These are phyloP conservation scores for Polypterus senegalus DNA, from an alignment of 2,113 vertebrate genomes.

Conservation along the genomic window DNA sequence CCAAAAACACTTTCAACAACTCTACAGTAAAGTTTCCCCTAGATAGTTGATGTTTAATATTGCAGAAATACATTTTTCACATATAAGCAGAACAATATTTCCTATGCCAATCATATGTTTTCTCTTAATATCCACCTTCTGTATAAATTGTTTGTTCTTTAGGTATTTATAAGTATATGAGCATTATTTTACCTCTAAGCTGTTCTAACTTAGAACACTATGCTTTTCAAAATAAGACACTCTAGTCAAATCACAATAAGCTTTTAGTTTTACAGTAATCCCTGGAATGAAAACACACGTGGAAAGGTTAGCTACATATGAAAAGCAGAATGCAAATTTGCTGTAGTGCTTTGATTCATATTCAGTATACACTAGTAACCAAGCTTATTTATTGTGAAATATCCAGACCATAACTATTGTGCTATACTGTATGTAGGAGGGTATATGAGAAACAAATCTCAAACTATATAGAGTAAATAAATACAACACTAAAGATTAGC, in stretches of 20 bases:
- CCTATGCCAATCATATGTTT: neutral
- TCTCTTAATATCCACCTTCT: neutral
- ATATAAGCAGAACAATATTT: neutral
- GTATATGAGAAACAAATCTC: too few species aligned
- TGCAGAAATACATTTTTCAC: neutral
- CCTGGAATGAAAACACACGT: conserved; percentile 23
- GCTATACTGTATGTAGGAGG: too few species aligned
- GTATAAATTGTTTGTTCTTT: neutral
- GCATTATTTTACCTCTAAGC: neutral
- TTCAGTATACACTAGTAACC: too few species aligned
- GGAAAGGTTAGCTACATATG: conserved; percentile 2
- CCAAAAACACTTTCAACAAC: neutral
- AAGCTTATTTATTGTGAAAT: too few species aligned
- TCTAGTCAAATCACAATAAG: conserved; percentile 27
- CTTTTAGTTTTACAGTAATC: conserved; percentile 29
- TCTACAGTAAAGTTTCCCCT: neutral
- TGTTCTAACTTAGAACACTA: neutral
- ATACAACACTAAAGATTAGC: too few species aligned
- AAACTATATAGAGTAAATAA: too few species aligned
- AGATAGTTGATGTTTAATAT: neutral
- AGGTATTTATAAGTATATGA: neutral
- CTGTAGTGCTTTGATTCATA: too few species aligned
- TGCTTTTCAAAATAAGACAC: conserved; percentile 19
- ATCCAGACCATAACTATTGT: too few species aligned
- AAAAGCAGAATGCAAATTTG: neutral